Base-by-base conservation (phyloP, 2,888 invertebrate genomes). In the Amiota minor region DNA sequence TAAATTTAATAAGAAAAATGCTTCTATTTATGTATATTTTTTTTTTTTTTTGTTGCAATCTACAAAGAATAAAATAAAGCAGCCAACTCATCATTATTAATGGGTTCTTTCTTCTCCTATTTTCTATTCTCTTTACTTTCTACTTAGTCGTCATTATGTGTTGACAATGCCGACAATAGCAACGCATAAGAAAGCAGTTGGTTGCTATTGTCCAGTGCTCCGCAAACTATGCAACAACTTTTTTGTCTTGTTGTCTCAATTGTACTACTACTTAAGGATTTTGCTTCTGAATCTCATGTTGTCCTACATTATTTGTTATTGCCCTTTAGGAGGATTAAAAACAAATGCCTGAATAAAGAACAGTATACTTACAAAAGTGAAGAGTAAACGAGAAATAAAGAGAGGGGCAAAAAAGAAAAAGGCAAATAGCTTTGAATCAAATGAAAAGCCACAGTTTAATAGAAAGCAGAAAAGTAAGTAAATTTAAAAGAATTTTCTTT, bases 241-340 rank as follows among this genome's bases (percentile, higher is more conserved):
- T 65, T 65, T 65, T 62, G 35, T 62, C 62, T 3, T 62, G n/a
- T 59, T 62, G 14, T 10, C 53, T 53, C 53, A 65, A 65, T 46
- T 47, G 47, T 65, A 20, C 59, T 20, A 59, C 59, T 59, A 35
- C 35, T 20, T 65, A 47, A 47, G 49, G 23, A 8, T 62, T 45
- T 45, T 62, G n/a, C 20, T 62, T 65, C n/a, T 65, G 47, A 35
- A 11, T 45, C 47, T 35, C 35, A 35, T 47, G 65, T 65, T 65
- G 65, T 65, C 65, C 49, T 65, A 47, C 65, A 35, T 6, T 35
- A 6, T 35, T 65, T 65, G 49, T 65, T 65, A 49, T 35, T 35
- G 65, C 65, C 47, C 65, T 49, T 65, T 47, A 65, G 65, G 49
- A 11, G 65, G 65, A 65, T 65, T 65, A 65, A 20, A 47, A 49